These are phyloP conservation scores for Atopsyche davidsoni DNA, from an alignment of 1,140 invertebrate genomes.

Conservation along the genomic window DNA sequence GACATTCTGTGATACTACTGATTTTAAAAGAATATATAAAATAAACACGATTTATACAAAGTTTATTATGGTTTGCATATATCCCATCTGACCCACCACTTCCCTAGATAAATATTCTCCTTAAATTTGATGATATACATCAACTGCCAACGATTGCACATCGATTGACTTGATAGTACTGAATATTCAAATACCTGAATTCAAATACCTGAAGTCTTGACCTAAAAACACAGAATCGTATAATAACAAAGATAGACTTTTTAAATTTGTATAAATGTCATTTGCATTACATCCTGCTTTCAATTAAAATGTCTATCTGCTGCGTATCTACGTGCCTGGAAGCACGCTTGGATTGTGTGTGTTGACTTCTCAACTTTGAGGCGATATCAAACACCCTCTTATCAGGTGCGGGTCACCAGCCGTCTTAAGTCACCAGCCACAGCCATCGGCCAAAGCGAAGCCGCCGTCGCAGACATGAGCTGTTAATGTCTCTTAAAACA, in stretches of 20 bases:
- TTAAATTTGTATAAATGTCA: background rate
- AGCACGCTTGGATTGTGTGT: slow-evolving; percentile 7
- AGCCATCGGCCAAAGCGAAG: too few relatives aligned
- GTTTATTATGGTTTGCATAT: slow-evolving; percentile 18
- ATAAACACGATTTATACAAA: slow-evolving; percentile 19
- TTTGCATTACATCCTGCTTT: background rate
- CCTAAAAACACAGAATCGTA: background rate
- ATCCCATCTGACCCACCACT: background rate
- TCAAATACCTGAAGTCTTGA: background rate
- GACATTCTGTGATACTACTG: slow-evolving; percentile 16
- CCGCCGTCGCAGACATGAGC: too few relatives aligned
- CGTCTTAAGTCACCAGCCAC: too few relatives aligned
- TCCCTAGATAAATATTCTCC: background rate
- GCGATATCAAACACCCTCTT: too few relatives aligned
- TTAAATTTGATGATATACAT: background rate
- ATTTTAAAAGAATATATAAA: slow-evolving; percentile 22
- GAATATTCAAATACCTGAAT: background rate
- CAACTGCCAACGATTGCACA: background rate
- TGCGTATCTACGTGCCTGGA: slow-evolving; percentile 11
- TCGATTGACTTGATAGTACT: too few relatives aligned
- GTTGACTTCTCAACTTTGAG: too few relatives aligned
- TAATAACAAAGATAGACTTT: background rate
- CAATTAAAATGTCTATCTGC: background rate
- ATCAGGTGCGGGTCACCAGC: too few relatives aligned
- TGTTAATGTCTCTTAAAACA: too few relatives aligned